A percentile compares a stretch with the other conserved stretches of the same genome.
Evolutionary conservation across 2,113 vertebrate species (phyloP).

Genomic region (Parus major): DNA sequence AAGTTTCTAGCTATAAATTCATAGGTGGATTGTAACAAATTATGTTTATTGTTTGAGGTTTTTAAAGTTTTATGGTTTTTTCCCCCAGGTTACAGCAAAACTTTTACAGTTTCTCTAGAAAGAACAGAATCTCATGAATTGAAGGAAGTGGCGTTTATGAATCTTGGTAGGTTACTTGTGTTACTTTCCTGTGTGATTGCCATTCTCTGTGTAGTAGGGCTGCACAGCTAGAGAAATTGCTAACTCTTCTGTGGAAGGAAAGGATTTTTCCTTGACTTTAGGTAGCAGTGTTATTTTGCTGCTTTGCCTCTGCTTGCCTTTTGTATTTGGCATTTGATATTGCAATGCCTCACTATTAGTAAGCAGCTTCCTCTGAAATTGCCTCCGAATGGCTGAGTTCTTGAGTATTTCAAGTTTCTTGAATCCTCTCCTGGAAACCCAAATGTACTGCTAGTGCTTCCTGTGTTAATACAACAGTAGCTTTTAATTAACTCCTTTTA

Average conservation of each 20-base stretch:
- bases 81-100: conserved; percentile 86
- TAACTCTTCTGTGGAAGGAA: neutral
- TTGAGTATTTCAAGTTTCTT: neutral
- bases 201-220: neutral
- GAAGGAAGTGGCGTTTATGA: conserved; percentile 82
- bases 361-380: neutral
- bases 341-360: neutral
- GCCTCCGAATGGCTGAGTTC: neutral
- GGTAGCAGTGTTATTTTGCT: neutral
- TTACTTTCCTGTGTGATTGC: neutral
- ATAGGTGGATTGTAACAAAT: neutral
- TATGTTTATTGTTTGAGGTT: neutral
- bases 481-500: conserved; percentile 25
- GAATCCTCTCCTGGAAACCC: neutral
- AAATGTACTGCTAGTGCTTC: conserved; percentile 5
- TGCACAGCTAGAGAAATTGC: neutral
- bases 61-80: neutral
- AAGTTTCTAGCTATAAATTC: neutral
- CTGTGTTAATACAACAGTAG: neutral
- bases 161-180: conserved; percentile 81
- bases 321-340: neutral
- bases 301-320: neutral
- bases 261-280: neutral
- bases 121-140: conserved; percentile 29
- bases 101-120: conserved; percentile 80